phyloP scores from a whole-genome alignment of 35 echinoderm and acorn worm genomes.

The Hemicentrotus pulcherrimus region DNA sequence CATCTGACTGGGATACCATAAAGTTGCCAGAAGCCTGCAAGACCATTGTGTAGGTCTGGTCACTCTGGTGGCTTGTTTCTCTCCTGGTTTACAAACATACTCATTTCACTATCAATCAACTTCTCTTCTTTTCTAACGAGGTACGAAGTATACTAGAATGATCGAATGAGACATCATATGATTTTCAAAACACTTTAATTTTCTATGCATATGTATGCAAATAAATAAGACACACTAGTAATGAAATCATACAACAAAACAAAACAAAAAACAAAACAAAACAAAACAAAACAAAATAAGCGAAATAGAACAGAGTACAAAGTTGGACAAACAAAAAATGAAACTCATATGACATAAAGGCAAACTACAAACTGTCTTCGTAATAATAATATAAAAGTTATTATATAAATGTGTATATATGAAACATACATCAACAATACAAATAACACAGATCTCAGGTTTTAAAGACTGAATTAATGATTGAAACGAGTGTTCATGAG shows the following conservation, averaged over 20 bases:
- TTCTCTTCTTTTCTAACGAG: no score
- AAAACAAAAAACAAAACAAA: neutral
- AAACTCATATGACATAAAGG: neutral
- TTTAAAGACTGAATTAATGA: neutral
- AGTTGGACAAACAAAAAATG: neutral
- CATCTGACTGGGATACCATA: no score
- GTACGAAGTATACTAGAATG: no score
- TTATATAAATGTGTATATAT: neutral
- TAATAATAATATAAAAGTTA: neutral
- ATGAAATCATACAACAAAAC: slow-evolving; percentile 30
- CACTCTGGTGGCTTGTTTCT: no score
- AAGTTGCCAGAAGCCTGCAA: no score
- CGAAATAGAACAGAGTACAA: slow-evolving; percentile 2
- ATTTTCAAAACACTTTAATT: slow-evolving; percentile 27
- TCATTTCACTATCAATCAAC: no score
- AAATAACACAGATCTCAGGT: neutral
- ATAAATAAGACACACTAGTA: slow-evolving; percentile 31
- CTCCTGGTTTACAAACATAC: no score
- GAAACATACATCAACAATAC: neutral
- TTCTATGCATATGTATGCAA: slow-evolving; percentile 24
- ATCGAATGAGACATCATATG: neutral
- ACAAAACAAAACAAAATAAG: neutral
- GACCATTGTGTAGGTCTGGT: no score
- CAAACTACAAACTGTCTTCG: neutral
- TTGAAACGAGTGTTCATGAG: neutral